These are phyloP conservation scores for Thalassaphorura encarpata DNA, from an alignment of 1,140 invertebrate genomes.

Conservation along the genomic window DNA sequence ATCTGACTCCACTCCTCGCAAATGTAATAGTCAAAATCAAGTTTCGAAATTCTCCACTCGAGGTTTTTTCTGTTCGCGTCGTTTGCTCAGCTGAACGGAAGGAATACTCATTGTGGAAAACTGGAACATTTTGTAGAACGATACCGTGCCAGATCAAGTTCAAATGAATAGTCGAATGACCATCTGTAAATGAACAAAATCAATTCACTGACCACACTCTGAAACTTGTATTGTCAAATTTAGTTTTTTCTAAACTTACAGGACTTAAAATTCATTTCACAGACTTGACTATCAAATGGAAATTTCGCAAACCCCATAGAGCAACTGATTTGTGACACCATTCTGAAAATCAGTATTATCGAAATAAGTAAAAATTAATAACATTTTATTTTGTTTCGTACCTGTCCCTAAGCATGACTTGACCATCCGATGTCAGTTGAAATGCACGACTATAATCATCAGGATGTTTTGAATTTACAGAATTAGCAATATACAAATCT, in stretches of 20 bases:
- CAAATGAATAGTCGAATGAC: constrained; percentile 17
- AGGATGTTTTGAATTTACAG: constrained; percentile 4
- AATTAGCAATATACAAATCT: constrained; percentile 15
- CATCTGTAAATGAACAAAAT: constrained; percentile 13
- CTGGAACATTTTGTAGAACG: constrained; percentile 9
- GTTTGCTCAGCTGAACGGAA: constrained; percentile 6
- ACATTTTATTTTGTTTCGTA: background rate
- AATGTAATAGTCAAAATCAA: too few relatives aligned
- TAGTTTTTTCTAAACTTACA: constrained; percentile 18
- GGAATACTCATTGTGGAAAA: constrained; percentile 18
- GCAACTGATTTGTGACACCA: constrained; percentile 14
- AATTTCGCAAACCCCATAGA: constrained; percentile 21
- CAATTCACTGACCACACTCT: background rate
- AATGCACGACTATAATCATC: constrained; percentile 4
- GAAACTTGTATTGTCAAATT: constrained; percentile 1
- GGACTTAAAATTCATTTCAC: constrained; percentile 16
- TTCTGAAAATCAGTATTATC: constrained; percentile 9
- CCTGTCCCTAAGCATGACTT: constrained; percentile 13
- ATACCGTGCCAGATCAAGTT: constrained; percentile 24
- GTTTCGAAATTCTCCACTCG: too few relatives aligned
- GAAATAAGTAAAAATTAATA: background rate
- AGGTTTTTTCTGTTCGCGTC: too few relatives aligned
- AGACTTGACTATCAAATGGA: constrained; percentile 24
- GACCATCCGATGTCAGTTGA: constrained; percentile 12
- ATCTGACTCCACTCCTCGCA: constrained; percentile 11